A percentile compares a stretch with the other conserved stretches of the same genome.
Evolutionary conservation across 1,140 invertebrate species (phyloP).

Genomic region (Atopsyche davidsoni): DNA sequence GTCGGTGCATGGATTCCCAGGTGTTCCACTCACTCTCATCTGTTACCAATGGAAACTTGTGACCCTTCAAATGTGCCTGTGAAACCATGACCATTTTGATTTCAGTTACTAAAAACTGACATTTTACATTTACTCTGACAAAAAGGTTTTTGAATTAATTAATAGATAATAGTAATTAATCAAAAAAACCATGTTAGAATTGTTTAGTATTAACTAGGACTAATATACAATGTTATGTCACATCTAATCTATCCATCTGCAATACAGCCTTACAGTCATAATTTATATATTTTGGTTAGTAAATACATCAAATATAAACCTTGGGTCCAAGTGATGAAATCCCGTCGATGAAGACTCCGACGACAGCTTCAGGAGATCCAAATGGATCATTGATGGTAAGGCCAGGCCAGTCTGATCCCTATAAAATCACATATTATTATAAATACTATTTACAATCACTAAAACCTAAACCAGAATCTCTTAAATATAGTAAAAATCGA

Average conservation of each 20-base stretch:
- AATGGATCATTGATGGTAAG: slow-evolving; percentile 68
- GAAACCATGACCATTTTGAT: too few relatives aligned
- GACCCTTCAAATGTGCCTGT: slow-evolving; percentile 43
- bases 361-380: slow-evolving; percentile 67
- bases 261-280: too few relatives aligned
- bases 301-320: slow-evolving; percentile 16
- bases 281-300: neutral
- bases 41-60: slow-evolving; percentile 54
- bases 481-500: slow-evolving; percentile 7
- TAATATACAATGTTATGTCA: neutral
- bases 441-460: too few relatives aligned
- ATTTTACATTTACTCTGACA: too few relatives aligned
- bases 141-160: too few relatives aligned
- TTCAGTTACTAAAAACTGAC: too few relatives aligned
- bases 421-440: slow-evolving; percentile 32
- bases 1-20: slow-evolving; percentile 52
- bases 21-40: slow-evolving; percentile 59
- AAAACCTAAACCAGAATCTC: neutral
- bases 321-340: slow-evolving; percentile 48
- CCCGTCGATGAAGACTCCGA: slow-evolving; percentile 68
- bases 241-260: neutral
- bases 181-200: too few relatives aligned
- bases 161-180: too few relatives aligned
- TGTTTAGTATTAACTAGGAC: neutral
- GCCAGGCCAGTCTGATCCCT: slow-evolving; percentile 65